These are phyloP conservation scores for Cryptus viduatorius DNA, from an alignment of 2,888 invertebrate genomes.

Conservation along the genomic window DNA sequence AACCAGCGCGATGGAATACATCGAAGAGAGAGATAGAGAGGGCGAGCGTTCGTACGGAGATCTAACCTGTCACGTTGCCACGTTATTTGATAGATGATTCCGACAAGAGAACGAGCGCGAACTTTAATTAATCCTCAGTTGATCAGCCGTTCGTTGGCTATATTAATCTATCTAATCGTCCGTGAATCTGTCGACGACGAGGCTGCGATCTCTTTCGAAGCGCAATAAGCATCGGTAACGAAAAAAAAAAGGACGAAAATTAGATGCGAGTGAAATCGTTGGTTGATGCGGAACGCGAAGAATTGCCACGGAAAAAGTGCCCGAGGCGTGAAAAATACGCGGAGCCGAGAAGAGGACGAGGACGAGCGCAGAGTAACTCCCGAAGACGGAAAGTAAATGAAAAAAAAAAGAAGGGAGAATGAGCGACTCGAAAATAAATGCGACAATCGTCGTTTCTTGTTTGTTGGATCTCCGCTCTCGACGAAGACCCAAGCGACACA, in stretches of 20 bases:
- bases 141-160: constrained; percentile 11
- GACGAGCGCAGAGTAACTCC: constrained; percentile 17
- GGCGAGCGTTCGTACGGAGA: not conserved
- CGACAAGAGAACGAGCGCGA: constrained; percentile 34
- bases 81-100: constrained; percentile 44
- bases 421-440: constrained; percentile 49
- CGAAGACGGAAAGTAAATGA: not conserved
- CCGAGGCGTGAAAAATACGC: constrained; percentile 29
- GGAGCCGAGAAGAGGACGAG: constrained; percentile 23
- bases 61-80: constrained; percentile 20
- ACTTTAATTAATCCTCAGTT: constrained; percentile 46
- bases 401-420: constrained; percentile 21
- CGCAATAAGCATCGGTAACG: not conserved
- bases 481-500: constrained; percentile 7
- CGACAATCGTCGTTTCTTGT: constrained; percentile 40
- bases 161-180: constrained; percentile 41
- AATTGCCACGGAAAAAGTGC: constrained; percentile 25
- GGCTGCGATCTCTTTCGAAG: constrained; percentile 1
- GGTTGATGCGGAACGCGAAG: constrained; percentile 1
- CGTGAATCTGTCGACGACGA: constrained; percentile 27
- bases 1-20: constrained; percentile 9
- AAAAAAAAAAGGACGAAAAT: constrained; percentile 15
- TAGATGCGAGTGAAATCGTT: constrained; percentile 25
- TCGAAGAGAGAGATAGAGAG: not conserved
- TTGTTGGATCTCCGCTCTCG: constrained; percentile 7